phyloP scores from a whole-genome alignment of 2,113 vertebrate species.

The Craseonycteris thonglongyai region DNA sequence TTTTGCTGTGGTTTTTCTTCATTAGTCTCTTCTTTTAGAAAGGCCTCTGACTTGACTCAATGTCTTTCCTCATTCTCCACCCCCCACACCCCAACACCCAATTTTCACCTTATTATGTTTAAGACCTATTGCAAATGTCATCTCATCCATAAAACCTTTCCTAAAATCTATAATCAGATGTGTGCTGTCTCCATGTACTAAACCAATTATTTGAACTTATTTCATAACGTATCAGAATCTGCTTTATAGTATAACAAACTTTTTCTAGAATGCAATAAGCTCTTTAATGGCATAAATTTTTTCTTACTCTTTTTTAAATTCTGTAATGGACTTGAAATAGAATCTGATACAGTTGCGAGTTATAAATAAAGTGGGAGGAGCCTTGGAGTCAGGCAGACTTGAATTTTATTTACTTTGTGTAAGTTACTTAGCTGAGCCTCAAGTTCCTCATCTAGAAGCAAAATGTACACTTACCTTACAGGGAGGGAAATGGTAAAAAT shows the following conservation, averaged over 20 bases:
- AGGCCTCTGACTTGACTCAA: neutral
- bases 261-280: neutral
- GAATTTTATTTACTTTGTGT: neutral
- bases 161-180: neutral
- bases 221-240: neutral
- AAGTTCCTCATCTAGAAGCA: neutral
- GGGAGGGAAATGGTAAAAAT: neutral
- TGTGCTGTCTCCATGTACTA: neutral
- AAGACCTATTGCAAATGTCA: neutral
- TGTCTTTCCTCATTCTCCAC: neutral
- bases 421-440: neutral
- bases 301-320: neutral
- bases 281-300: neutral
- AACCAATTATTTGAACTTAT: neutral
- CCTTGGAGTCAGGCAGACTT: neutral
- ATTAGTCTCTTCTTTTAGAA: neutral
- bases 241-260: neutral
- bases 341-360: neutral
- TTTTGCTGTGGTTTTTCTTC: neutral
- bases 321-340: neutral
- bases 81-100: neutral
- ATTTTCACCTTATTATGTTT: neutral
- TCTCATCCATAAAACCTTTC: neutral
- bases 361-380: neutral
- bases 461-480: neutral